Conservation (phyloP, 2,797 vertebrate genomes). For the Epinephelus awoara region DNA sequence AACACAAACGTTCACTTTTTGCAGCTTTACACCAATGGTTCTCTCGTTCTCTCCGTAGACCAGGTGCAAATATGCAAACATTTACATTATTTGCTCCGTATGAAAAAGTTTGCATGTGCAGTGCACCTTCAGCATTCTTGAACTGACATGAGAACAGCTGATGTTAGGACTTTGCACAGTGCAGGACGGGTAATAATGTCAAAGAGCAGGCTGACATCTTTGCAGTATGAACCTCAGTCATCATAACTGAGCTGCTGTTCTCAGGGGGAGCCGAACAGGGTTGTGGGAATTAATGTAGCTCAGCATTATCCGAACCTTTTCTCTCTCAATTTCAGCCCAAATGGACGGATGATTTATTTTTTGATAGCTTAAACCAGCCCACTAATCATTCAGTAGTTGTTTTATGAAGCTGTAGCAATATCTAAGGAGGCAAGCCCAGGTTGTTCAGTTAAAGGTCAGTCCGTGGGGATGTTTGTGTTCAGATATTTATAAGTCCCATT, state of each 20-base stretch:
- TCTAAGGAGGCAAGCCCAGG: neutral
- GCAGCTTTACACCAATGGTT: neutral
- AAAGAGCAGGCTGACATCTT: conserved; percentile 32
- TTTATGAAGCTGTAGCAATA: neutral
- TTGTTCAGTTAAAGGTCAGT: conserved; percentile 1
- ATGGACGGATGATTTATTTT: neutral
- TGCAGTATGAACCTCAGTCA: conserved; percentile 13
- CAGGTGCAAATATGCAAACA: conserved; percentile 41
- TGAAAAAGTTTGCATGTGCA: conserved; percentile 12
- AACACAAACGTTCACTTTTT: neutral
- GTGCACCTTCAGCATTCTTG: conserved; percentile 49
- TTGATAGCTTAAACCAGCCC: neutral
- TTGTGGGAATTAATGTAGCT: neutral
- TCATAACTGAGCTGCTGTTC: neutral
- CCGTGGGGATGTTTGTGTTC: neutral
- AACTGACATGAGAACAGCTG: conserved; percentile 46
- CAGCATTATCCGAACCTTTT: neutral
- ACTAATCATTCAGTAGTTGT: neutral
- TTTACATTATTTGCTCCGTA: conserved; percentile 25
- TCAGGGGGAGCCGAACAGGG: neutral
- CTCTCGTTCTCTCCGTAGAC: neutral
- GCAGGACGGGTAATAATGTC: conserved; percentile 29
- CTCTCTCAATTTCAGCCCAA: neutral
- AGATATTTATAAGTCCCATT: neutral
- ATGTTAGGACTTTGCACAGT: conserved; percentile 34